phyloP scores from a whole-genome alignment of 2,797 vertebrate species.

The Diceros bicornis region DNA sequence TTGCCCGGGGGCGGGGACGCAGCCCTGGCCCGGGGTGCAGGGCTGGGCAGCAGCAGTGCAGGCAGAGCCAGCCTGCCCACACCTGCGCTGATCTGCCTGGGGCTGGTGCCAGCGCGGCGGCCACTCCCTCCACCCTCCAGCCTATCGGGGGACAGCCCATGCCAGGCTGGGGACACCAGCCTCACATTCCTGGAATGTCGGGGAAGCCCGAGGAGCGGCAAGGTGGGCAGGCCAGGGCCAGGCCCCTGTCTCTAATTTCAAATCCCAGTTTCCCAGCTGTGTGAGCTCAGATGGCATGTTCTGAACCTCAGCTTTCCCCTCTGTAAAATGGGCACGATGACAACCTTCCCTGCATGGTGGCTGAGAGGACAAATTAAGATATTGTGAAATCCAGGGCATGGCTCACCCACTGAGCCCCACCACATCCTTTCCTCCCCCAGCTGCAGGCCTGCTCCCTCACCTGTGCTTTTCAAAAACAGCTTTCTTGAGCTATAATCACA shows the following conservation, averaged over 20 bases:
- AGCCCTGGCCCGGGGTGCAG: background rate
- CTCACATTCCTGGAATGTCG: background rate
- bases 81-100: slow-evolving; percentile 67
- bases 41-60: slow-evolving; percentile 35
- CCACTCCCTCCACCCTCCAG: slow-evolving; percentile 32
- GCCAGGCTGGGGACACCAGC: background rate
- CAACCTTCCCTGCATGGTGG: background rate
- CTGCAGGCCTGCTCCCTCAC: background rate
- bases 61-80: background rate
- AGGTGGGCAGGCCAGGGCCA: background rate
- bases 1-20: background rate
- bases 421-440: background rate
- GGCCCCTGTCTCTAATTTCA: background rate
- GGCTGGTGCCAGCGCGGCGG: background rate
- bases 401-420: background rate
- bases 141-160: background rate
- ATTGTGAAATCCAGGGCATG: background rate
- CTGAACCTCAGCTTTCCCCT: background rate
- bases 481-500: background rate
- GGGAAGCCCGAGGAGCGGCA: slow-evolving; percentile 30
- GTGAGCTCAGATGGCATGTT: background rate
- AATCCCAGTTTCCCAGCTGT: background rate
- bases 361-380: background rate
- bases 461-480: background rate
- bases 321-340: background rate